Percentiles rank a stretch among this genome's conserved stretches.
phyloP scores from a whole-genome alignment of 2,888 invertebrate species.

The Pyrocoelia pectoralis region DNA sequence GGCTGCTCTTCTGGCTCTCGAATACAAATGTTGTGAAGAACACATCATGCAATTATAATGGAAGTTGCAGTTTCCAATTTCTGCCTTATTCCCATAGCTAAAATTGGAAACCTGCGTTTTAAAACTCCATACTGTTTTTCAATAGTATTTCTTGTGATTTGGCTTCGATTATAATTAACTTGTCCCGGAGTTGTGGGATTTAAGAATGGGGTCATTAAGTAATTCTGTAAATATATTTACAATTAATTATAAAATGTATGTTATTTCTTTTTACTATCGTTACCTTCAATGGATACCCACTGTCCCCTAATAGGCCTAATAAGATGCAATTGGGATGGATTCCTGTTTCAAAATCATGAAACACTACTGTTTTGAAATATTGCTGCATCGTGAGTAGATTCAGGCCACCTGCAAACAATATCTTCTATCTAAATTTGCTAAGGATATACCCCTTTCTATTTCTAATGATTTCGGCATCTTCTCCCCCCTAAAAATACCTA shows the following conservation, averaged over 20 bases:
- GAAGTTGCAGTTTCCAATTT: not conserved
- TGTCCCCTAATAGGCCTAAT: not conserved
- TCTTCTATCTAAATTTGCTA: not conserved
- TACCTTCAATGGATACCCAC: no score
- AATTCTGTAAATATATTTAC: no score
- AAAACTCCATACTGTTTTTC: not conserved
- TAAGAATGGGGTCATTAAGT: no score
- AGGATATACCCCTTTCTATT: slow-evolving; percentile 6
- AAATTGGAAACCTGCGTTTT: not conserved
- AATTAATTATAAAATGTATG: no score
- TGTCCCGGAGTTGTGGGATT: not conserved
- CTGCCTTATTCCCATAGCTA: not conserved
- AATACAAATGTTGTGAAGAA: slow-evolving; percentile 5
- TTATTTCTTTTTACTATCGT: no score
- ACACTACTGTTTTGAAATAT: slow-evolving; percentile 8
- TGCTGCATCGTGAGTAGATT: slow-evolving; percentile 20
- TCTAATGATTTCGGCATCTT: not conserved
- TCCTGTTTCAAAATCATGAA: not conserved
- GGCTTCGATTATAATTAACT: not conserved
- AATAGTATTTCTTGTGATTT: not conserved
- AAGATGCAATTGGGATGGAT: not conserved
- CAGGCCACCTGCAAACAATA: slow-evolving; percentile 12
- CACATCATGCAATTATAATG: not conserved
- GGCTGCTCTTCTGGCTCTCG: not conserved
- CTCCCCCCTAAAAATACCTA: no score